phyloP scores from a whole-genome alignment of 2,113 vertebrate species.

The Andinoacara biseriatus region DNA sequence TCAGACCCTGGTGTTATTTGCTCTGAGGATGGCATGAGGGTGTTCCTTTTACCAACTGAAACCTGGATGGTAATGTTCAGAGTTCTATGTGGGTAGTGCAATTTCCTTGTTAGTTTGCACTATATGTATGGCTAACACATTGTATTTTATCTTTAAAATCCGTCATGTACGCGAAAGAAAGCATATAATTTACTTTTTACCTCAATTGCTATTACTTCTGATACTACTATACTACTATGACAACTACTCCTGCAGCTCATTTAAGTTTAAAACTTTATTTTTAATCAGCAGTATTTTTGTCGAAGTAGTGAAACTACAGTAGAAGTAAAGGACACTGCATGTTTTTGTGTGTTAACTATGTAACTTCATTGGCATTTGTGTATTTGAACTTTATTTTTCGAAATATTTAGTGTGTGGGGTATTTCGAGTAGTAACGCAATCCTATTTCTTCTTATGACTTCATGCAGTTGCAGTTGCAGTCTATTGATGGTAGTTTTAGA shows the following conservation, averaged over 20 bases:
- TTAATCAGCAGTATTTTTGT: slow-evolving; percentile 68
- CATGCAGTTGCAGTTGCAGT: slow-evolving; percentile 62
- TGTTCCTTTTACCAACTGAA: slow-evolving; percentile 2
- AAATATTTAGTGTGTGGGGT: not conserved
- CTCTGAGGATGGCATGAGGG: not conserved
- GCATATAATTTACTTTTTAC: slow-evolving; percentile 35
- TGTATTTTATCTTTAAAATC: slow-evolving; percentile 53
- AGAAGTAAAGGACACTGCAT: slow-evolving; percentile 3
- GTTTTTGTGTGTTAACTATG: slow-evolving; percentile 4
- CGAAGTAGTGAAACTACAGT: slow-evolving; percentile 7
- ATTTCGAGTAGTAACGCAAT: slow-evolving; percentile 9
- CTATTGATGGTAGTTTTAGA: slow-evolving; percentile 77
- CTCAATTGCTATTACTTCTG: not conserved
- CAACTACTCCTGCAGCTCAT: not conserved
- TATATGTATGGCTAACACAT: slow-evolving; percentile 55
- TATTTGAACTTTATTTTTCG: not conserved
- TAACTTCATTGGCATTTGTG: not conserved
- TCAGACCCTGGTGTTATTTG: not conserved
- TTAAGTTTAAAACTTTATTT: slow-evolving; percentile 61
- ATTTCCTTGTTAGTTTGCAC: slow-evolving; percentile 72
- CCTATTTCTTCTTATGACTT: not conserved
- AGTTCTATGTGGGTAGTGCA: slow-evolving; percentile 49
- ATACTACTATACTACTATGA: not conserved
- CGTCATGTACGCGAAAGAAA: slow-evolving; percentile 50
- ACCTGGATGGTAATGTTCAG: slow-evolving; percentile 12